phyloP scores from a whole-genome alignment of 2,888 invertebrate species.

The Lasiommata megera region DNA sequence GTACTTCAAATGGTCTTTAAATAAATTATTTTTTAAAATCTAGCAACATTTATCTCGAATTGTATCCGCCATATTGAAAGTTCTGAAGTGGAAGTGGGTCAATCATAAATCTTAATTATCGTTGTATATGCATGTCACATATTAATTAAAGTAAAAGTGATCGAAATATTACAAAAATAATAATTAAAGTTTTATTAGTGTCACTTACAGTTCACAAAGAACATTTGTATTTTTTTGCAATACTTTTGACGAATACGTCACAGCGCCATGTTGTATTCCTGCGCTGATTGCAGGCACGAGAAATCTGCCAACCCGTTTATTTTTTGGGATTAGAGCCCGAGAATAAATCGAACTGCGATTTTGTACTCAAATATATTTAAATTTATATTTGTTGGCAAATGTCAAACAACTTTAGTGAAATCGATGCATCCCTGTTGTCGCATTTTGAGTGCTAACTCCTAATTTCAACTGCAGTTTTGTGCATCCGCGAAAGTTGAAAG shows the following conservation, averaged over 20 bases:
- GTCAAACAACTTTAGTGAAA: conserved; percentile 72
- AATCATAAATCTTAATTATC: conserved; percentile 72
- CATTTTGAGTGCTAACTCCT: conserved; percentile 75
- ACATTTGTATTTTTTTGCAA: conserved; percentile 67
- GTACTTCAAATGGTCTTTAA: not conserved
- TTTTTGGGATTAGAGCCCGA: conserved; percentile 79
- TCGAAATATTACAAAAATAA: conserved; percentile 46
- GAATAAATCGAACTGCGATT: conserved; percentile 77
- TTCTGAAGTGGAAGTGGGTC: conserved; percentile 74
- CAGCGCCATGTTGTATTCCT: conserved; percentile 82
- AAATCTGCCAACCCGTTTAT: conserved; percentile 81
- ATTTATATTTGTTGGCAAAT: conserved; percentile 79
- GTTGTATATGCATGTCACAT: conserved; percentile 56
- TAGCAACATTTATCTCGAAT: conserved; percentile 62
- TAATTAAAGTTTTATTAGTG: conserved; percentile 21
- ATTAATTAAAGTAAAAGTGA: conserved; percentile 49
- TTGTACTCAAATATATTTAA: conserved; percentile 79
- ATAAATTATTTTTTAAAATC: not conserved
- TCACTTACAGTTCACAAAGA: conserved; percentile 39
- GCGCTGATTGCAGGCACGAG: conserved; percentile 82
- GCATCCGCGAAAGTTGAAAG: conserved; percentile 82
- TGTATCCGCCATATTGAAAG: conserved; percentile 75
- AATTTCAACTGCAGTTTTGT: conserved; percentile 79
- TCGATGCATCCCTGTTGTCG: conserved; percentile 76
- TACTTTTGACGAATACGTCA: conserved; percentile 76